A percentile compares a stretch with the other conserved stretches of the same genome.
Conservation (phyloP, 2,113 vertebrate genomes). For the Otis tarda region DNA sequence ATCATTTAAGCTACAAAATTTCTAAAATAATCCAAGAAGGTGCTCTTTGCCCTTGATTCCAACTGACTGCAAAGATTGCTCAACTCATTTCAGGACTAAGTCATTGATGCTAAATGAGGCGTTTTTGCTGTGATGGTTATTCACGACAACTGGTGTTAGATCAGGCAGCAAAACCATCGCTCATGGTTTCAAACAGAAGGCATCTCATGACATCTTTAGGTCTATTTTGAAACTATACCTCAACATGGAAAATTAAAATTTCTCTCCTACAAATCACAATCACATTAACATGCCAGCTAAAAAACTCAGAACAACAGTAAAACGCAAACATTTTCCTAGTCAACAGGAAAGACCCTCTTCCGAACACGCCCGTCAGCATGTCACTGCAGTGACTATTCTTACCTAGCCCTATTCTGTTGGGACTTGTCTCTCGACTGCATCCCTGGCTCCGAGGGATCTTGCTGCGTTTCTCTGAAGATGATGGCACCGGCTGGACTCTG, state of each 20-base stretch:
- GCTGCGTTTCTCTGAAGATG: constrained; percentile 87
- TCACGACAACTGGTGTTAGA: neutral
- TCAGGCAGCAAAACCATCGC: no score
- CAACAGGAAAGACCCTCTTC: neutral
- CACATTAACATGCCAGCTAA: neutral
- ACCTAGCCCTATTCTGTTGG: constrained; percentile 92
- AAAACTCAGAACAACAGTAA: neutral
- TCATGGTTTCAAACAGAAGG: neutral
- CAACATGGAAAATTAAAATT: neutral
- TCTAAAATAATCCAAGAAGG: neutral
- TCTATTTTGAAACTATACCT: neutral
- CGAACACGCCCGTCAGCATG: fast-evolving
- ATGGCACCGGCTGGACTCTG: constrained; percentile 78
- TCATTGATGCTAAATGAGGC: neutral
- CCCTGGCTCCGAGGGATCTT: constrained; percentile 96
- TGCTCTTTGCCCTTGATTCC: neutral
- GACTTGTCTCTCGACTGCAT: constrained; percentile 96
- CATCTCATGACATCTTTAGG: neutral
- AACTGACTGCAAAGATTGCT: neutral
- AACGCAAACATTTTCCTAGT: neutral
- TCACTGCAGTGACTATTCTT: constrained; percentile 58
- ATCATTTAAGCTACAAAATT: neutral
- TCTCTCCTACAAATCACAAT: neutral
- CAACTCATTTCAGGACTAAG: neutral
- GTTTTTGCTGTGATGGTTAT: neutral